Conservation (phyloP, 2,888 invertebrate species). For the Chloroclysta siterata region DNA sequence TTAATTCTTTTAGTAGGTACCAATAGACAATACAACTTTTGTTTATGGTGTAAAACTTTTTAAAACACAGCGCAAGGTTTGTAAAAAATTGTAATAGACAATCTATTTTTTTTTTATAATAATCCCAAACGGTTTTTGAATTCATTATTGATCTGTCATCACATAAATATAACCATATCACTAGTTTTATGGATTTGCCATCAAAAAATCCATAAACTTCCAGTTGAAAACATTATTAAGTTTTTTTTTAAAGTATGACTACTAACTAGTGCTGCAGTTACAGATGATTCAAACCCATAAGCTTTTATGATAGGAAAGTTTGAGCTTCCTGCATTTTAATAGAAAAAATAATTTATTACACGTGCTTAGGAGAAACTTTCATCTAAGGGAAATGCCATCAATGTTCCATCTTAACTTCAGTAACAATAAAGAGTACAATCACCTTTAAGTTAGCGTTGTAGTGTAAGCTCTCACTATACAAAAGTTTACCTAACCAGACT, state of each 20-base stretch:
- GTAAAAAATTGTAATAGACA: too few species aligned
- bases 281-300: conserved; percentile 1
- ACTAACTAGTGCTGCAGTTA: conserved; percentile 6
- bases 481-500: not conserved
- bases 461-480: conserved; percentile 11
- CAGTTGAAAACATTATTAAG: too few species aligned
- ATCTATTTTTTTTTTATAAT: too few species aligned
- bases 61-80: too few species aligned
- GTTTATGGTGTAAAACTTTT: too few species aligned
- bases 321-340: conserved; percentile 19
- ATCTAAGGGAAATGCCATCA: conserved; percentile 34
- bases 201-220: too few species aligned
- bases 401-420: conserved; percentile 32
- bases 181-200: too few species aligned
- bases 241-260: not conserved
- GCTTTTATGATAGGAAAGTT: conserved; percentile 13
- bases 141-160: too few species aligned
- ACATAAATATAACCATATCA: too few species aligned
- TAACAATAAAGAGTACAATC: conserved; percentile 42
- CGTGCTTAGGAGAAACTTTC: conserved; percentile 20
- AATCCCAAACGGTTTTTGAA: too few species aligned
- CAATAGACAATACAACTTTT: too few species aligned
- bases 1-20: too few species aligned
- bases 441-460: conserved; percentile 31
- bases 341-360: conserved; percentile 30